Base-by-base conservation (phyloP, 30 jellyfish, hydroid and myxozoan genomes). In the Chrysaora quinquecirrha region DNA sequence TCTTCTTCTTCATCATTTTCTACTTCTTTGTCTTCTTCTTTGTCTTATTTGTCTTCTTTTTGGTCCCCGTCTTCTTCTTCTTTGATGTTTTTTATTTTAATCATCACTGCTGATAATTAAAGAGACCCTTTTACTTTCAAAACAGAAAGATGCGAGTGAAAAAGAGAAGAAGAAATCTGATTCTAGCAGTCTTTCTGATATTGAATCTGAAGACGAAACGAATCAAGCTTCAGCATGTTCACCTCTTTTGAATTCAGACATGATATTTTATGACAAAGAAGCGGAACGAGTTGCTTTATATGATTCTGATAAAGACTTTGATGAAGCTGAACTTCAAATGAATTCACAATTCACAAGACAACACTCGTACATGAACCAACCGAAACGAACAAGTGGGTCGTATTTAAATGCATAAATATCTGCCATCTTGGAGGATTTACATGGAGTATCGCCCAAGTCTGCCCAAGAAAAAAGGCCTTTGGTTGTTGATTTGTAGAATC, bases 231-330 rank as follows among this genome's bases (percentile, higher is more conserved):
- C 78, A n/a, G 69, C 68, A 23, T 47, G 48, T 18, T 64, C 56
- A 6, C 83, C 90, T 20, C 64, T 66, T 1, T 46, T 66, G 58
- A 56, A 50, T 23, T 10, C 68, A 3, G 75, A 71, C 1, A 50
- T 22, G 48, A 43, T 80, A 14, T 48, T 60, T 22, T 80, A 49
- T 38, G 83, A 65, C 69, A 80, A 66, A 38, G 83, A 66, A 11
- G 28, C 34, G 2, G 76, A 70, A 9, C 65, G 68, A 35, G 64
- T 70, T 31, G 47, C 46, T 20, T 47, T 80, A 20, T 80, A 27
- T 68, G 90, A 80, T 49, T 65, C 83, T 12, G 90, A 80, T 50
- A 80, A 80, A 69, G 90, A 80, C 54, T 7, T 80, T 0, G 90
- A 80, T 35, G 90, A 80, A 54, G 22, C 66, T n/a, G 90, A 80